Conservation (phyloP, 92 coral and sea anemone species). For the Palythoa caribaeorum region DNA sequence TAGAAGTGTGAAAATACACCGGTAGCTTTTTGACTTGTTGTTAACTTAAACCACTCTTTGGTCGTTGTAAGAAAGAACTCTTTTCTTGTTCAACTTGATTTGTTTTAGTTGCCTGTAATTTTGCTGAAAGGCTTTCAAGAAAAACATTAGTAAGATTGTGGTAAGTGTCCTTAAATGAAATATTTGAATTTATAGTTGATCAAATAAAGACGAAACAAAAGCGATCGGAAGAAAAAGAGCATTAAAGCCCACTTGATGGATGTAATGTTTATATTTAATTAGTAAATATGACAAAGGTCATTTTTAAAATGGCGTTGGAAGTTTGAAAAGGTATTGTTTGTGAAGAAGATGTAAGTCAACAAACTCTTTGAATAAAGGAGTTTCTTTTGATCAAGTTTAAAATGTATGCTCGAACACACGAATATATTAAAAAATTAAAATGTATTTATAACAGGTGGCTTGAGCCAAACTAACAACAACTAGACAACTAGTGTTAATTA, state of each 20-base stretch:
- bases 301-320: constrained; percentile 15
- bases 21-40: no score
- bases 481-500: constrained; percentile 3
- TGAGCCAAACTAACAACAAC: background rate
- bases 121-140: background rate
- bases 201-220: constrained; percentile 8
- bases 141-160: constrained; percentile 7
- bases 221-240: constrained; percentile 47
- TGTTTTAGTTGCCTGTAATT: background rate
- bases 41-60: background rate
- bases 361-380: constrained; percentile 12
- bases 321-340: constrained; percentile 33
- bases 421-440: background rate
- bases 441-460: background rate
- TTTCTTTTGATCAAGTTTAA: constrained; percentile 9
- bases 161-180: constrained; percentile 23
- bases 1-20: no score
- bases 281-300: constrained; percentile 39
- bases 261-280: constrained; percentile 37
- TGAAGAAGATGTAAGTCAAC: constrained; percentile 31
- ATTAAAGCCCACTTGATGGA: constrained; percentile 30
- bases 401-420: background rate
- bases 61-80: background rate
- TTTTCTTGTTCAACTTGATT: background rate
- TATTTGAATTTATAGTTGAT: background rate